Conservation (phyloP, 2,888 invertebrate species). For the Pseudanteris insignis region DNA sequence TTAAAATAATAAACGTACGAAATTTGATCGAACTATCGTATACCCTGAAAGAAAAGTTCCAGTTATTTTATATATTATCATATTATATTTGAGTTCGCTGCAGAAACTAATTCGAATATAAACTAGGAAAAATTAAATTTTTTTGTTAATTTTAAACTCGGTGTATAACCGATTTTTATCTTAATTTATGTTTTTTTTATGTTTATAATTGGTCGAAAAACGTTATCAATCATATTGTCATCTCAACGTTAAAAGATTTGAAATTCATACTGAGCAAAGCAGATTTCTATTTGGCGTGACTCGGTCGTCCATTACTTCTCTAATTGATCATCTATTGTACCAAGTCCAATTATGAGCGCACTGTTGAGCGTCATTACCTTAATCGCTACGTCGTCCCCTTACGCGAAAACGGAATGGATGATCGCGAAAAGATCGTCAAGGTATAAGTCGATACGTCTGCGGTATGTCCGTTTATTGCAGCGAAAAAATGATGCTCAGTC, state of each 20-base stretch:
- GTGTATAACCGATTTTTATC: too few relatives aligned
- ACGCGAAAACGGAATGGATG: conserved; percentile 12
- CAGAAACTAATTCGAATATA: too few relatives aligned
- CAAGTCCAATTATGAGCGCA: conserved; percentile 36
- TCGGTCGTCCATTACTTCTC: conserved; percentile 36
- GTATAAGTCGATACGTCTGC: conserved; percentile 22
- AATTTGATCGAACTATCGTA: too few relatives aligned
- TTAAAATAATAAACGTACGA: too few relatives aligned
- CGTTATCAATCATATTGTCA: too few relatives aligned
- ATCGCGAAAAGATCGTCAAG: conserved; percentile 29
- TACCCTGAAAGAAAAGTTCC: too few relatives aligned
- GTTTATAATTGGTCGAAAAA: too few relatives aligned
- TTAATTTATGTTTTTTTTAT: too few relatives aligned
- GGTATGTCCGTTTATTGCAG: conserved; percentile 8
- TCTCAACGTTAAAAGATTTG: neutral
- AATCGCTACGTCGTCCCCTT: conserved; percentile 16
- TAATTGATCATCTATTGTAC: conserved; percentile 42
- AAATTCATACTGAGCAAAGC: neutral
- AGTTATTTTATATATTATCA: too few relatives aligned
- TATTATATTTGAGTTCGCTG: too few relatives aligned
- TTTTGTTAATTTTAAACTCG: too few relatives aligned
- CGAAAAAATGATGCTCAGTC: conserved; percentile 31
- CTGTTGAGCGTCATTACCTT: conserved; percentile 34
- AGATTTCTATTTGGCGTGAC: conserved; percentile 21
- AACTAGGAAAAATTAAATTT: too few relatives aligned